Evolutionary conservation across 2,113 vertebrate species (phyloP), one percentile per base, ranked within the genome.

Genomic region (Benitochromis conjunctus): DNA sequence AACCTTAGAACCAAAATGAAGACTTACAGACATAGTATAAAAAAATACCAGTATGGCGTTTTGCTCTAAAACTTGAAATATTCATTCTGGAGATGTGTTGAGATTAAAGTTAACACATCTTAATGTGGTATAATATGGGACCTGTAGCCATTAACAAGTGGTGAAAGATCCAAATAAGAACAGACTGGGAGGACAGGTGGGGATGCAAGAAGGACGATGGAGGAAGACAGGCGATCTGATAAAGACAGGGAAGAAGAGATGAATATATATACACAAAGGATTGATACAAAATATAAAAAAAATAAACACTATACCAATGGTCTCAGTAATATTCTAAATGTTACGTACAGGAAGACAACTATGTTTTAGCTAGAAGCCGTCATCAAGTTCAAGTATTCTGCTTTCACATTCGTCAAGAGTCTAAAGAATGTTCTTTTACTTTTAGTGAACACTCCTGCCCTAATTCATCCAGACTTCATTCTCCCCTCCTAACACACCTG

Each of bases 21-120:
- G 21, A 16, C 38, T 43, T 38, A 3, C 21, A 69, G 21, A 0
- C 8, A 1, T 66, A 5, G 4, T 43, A 41, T n/a, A 24, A 43
- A 69, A 64, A 43, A 41, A 14, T 38, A 41, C 36, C 19, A 24
- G 36, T 43, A n/a, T 43, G 36, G 36, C 9, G 9, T 14, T 43
- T 69, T 69, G 1, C 36, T 21, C 36, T 43, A 41, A 66, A 69
- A 69, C 62, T 0, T 69, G 2, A 66, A 66, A 43, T 69, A 0
- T 9, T 14, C 7, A 69, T 71, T 46, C 0, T 46, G 64, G 64
- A 21, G 21, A 69, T 24, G 41, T 1, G 3, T 69, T 36, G 4
- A 43, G 36, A 43, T 12, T 21, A 5, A 1, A 43, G n/a, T 43
- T 69, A 69, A 69, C n/a, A 0, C 0, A 2, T 38, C 10, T n/a